Conservation (phyloP, 2,888 invertebrate genomes). For the Timema podura region DNA sequence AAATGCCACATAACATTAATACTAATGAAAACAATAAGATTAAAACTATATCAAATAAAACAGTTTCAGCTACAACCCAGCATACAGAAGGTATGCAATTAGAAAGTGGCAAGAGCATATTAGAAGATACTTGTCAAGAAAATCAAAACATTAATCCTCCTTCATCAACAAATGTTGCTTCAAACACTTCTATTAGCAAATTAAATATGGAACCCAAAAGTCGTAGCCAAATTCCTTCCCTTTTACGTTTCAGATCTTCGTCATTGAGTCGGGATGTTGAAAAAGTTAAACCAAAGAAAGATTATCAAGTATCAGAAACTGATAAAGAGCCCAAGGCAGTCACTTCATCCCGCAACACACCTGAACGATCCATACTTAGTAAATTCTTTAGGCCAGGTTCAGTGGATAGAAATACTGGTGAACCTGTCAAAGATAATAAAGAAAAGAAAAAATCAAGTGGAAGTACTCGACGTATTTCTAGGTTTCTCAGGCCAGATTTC, state of each 20-base stretch:
- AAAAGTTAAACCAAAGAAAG: constrained; percentile 1
- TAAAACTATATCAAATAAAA: no score
- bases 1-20: no score
- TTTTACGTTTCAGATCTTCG: constrained; percentile 15
- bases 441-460: constrained; percentile 17
- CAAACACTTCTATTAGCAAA: no score
- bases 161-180: no score
- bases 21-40: no score
- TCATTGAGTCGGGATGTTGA: constrained; percentile 11
- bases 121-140: no score
- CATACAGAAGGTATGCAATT: no score
- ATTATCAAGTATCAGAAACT: not conserved
- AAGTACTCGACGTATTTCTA: constrained; percentile 58
- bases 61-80: no score
- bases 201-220: not conserved
- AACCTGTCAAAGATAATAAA: not conserved
- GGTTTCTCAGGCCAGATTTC: constrained; percentile 75
- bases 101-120: no score
- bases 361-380: constrained; percentile 54
- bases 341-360: constrained; percentile 35
- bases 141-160: no score
- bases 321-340: not conserved
- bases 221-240: constrained; percentile 18
- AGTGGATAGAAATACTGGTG: constrained; percentile 31
- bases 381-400: constrained; percentile 53